A percentile compares a stretch with the other conserved stretches of the same genome.
Evolutionary conservation across 2,797 vertebrate species (phyloP).

Genomic region (Lepilemur septentrionalis): DNA sequence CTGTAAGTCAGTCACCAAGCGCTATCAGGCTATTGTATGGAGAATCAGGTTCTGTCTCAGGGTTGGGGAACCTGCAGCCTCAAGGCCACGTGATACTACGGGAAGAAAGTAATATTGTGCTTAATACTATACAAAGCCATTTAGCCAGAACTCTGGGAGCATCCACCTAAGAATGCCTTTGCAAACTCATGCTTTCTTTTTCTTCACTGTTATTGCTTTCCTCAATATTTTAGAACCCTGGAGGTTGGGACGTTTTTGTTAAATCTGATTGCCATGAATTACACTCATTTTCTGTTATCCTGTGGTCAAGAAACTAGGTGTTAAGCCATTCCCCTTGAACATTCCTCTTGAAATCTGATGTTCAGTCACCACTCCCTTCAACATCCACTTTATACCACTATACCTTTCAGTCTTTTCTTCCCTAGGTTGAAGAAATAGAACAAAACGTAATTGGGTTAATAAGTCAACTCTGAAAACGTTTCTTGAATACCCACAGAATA

Average conservation of each 20-base stretch:
- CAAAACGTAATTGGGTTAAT: neutral
- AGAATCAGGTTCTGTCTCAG: neutral
- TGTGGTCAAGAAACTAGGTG: neutral
- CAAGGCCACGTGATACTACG: neutral
- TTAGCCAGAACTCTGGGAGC: neutral
- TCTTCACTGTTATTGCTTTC: neutral
- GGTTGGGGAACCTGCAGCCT: neutral
- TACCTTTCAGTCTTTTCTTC: neutral
- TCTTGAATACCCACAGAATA: neutral
- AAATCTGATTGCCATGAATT: slow-evolving; percentile 9
- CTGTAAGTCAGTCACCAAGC: neutral
- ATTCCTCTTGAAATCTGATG: slow-evolving; percentile 20
- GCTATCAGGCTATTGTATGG: neutral
- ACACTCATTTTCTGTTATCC: neutral
- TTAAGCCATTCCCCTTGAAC: too few relatives aligned
- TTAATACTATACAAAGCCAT: neutral
- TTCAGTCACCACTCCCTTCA: neutral
- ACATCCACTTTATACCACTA: neutral
- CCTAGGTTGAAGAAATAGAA: slow-evolving; percentile 20
- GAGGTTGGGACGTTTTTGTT: neutral
- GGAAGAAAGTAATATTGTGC: neutral
- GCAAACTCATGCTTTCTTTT: neutral
- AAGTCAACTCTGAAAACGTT: neutral
- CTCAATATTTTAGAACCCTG: neutral
- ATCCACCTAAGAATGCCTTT: neutral